These are phyloP conservation scores for Madoqua kirkii DNA, from an alignment of 2,113 vertebrate genomes.

Conservation along the genomic window DNA sequence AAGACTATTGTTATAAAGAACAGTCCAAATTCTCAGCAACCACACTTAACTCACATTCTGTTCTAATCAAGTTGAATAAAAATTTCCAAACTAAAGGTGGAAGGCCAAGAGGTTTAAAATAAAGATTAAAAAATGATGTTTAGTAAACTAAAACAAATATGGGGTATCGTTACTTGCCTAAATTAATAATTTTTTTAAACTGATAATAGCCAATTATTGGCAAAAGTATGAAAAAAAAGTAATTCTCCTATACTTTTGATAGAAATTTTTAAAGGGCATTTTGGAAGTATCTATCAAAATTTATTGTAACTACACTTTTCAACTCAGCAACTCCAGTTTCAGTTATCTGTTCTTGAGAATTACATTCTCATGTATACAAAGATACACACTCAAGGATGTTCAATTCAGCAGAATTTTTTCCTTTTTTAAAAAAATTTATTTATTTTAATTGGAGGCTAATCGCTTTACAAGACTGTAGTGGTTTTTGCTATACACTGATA, in stretches of 20 bases:
- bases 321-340: background rate
- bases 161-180: background rate
- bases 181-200: background rate
- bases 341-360: background rate
- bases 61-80: slow-evolving; percentile 56
- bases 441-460: background rate
- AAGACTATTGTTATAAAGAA: slow-evolving; percentile 23
- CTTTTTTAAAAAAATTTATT: background rate
- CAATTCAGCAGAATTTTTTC: background rate
- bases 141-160: background rate
- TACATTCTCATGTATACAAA: background rate
- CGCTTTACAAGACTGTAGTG: background rate
- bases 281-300: background rate
- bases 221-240: background rate
- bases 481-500: background rate
- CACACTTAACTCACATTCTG: slow-evolving; percentile 20
- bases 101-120: slow-evolving; percentile 28
- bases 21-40: background rate
- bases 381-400: background rate
- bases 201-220: background rate
- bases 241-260: background rate
- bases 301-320: background rate
- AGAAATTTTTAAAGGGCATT: background rate
- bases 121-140: slow-evolving; percentile 21
- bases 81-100: slow-evolving; percentile 41